phyloP scores from a whole-genome alignment of 1,140 invertebrate genomes.

The Nephila pilipes region DNA sequence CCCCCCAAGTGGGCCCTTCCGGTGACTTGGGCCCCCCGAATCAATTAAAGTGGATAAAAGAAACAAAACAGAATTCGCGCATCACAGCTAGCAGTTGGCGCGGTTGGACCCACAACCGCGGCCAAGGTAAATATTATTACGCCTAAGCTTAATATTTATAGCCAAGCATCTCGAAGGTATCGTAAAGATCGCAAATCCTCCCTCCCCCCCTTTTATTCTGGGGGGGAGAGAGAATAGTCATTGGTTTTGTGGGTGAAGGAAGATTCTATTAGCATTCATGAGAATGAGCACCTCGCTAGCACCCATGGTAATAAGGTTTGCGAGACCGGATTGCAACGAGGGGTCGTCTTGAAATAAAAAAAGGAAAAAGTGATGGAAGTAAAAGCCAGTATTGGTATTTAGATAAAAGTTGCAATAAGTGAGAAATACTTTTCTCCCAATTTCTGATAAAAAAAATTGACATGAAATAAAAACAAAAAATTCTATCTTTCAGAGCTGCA shows the following conservation, averaged over 20 bases:
- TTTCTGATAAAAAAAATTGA: too few species aligned
- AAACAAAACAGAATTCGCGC: background rate
- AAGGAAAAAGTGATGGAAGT: background rate
- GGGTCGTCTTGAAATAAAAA: constrained; percentile 12
- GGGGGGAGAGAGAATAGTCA: constrained; percentile 40
- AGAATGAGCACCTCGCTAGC: constrained; percentile 58
- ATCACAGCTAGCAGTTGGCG: constrained; percentile 12
- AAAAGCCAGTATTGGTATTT: background rate
- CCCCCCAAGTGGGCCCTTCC: constrained; percentile 63
- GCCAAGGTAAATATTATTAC: constrained; percentile 67
- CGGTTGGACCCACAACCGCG: constrained; percentile 56
- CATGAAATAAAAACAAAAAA: too few species aligned
- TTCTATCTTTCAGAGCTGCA: too few species aligned
- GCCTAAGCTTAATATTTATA: constrained; percentile 71
- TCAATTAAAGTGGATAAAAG: constrained; percentile 66
- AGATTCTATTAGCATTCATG: constrained; percentile 76
- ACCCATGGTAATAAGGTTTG: constrained; percentile 74
- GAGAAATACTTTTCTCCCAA: too few species aligned
- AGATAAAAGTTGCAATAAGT: too few species aligned
- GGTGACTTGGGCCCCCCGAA: constrained; percentile 60
- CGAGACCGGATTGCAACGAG: constrained; percentile 19
- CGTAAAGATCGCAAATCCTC: constrained; percentile 55
- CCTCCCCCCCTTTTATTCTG: background rate
- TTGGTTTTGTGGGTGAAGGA: constrained; percentile 68
- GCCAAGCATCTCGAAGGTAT: constrained; percentile 66